Conservation (phyloP, 1,140 invertebrate species). For the Sycophaga agraensis region DNA sequence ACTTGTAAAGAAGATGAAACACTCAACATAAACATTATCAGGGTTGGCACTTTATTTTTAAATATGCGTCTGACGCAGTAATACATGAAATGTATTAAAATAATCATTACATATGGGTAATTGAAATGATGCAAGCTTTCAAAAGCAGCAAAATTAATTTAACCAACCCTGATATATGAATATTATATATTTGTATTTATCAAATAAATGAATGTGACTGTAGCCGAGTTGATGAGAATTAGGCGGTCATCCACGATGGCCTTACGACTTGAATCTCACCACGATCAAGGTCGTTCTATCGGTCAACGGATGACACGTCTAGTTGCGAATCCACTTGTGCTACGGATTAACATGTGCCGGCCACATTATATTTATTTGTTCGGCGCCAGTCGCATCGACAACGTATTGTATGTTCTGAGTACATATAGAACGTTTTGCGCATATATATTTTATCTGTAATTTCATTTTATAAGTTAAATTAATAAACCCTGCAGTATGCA, state of each 20-base stretch:
- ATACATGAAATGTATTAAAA: background rate
- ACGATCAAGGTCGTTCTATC: background rate
- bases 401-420: background rate
- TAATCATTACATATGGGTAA: background rate
- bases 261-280: constrained; percentile 18
- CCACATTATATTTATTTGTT: constrained; percentile 10
- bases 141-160: background rate
- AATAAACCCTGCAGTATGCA: constrained; percentile 13
- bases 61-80: background rate
- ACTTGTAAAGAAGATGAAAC: background rate
- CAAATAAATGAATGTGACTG: background rate
- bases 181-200: constrained; percentile 5
- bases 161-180: background rate
- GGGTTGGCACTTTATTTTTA: background rate
- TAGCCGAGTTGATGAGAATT: background rate
- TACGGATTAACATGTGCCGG: background rate
- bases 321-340: background rate
- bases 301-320: background rate
- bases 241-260: background rate
- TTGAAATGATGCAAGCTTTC: background rate
- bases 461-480: constrained; percentile 26
- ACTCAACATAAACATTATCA: background rate
- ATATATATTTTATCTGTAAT: constrained; percentile 17
- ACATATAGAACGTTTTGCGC: background rate
- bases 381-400: background rate